These are phyloP conservation scores for Nycticryphes semicollaris DNA, from an alignment of 2,113 vertebrate genomes.

Conservation along the genomic window DNA sequence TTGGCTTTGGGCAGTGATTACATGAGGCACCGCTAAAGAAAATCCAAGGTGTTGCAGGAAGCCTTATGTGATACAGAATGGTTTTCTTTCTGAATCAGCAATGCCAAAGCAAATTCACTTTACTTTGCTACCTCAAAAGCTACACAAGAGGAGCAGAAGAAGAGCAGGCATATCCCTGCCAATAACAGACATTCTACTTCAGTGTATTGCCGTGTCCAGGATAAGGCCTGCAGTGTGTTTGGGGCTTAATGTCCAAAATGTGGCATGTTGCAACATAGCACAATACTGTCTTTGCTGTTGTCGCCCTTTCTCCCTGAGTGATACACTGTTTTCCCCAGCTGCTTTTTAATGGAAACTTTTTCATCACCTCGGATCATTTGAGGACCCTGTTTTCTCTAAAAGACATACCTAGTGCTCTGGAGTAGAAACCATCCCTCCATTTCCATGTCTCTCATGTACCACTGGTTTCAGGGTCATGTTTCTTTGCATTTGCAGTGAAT, in stretches of 20 bases:
- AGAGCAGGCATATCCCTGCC: background rate
- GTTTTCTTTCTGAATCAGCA: background rate
- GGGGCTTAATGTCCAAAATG: background rate
- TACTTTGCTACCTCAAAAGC: constrained; percentile 3
- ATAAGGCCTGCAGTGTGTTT: background rate
- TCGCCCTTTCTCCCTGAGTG: background rate
- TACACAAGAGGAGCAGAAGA: background rate
- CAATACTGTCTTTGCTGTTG: background rate
- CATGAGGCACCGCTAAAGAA: background rate
- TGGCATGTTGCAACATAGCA: background rate
- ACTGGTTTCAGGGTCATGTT: background rate
- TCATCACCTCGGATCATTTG: background rate
- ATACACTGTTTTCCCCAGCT: background rate
- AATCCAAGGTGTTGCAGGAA: background rate
- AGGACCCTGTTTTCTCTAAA: background rate
- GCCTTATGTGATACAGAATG: background rate
- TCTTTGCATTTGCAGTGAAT: background rate
- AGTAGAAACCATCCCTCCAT: background rate
- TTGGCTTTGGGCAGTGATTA: background rate
- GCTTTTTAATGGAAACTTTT: background rate
- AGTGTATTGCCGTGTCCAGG: background rate
- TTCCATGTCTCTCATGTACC: background rate
- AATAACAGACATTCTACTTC: background rate
- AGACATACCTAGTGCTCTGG: background rate
- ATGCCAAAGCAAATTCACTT: background rate